Percentiles rank a stretch among this genome's conserved stretches.
Evolutionary conservation across 2,888 invertebrate species (phyloP).

Genomic region (Amblyteles armatorius): DNA sequence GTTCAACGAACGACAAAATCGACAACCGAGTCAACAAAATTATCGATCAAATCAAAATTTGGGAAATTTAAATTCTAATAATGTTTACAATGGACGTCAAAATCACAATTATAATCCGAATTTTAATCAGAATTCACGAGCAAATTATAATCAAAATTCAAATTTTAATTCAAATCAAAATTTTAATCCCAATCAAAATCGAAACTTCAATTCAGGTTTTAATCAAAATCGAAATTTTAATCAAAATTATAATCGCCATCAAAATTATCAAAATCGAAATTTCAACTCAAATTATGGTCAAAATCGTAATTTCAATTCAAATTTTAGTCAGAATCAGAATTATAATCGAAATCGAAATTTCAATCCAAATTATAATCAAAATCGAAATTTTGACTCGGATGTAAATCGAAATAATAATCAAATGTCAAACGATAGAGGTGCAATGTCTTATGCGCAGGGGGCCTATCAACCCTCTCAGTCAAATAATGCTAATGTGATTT

Average conservation of each 20-base stretch:
- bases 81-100: not conserved
- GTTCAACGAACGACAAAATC: not conserved
- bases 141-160: not conserved
- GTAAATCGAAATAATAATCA: not conserved
- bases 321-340: not conserved
- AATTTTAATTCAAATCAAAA: not conserved
- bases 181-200: not conserved
- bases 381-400: not conserved
- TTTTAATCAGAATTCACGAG: not conserved
- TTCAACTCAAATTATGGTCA: not conserved
- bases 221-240: not conserved
- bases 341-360: not conserved
- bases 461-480: not conserved
- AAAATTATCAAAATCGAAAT: not conserved
- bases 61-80: too few species aligned
- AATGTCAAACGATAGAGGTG: not conserved
- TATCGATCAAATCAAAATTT: not conserved
- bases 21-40: not conserved
- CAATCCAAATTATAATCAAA: not conserved
- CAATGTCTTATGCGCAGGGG: not conserved
- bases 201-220: too few species aligned
- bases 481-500: not conserved
- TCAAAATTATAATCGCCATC: not conserved
- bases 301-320: not conserved
- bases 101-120: not conserved